Evolutionary conservation across 2,888 invertebrate genomes (phyloP).

Genomic region (Cataglyphis livida): DNA sequence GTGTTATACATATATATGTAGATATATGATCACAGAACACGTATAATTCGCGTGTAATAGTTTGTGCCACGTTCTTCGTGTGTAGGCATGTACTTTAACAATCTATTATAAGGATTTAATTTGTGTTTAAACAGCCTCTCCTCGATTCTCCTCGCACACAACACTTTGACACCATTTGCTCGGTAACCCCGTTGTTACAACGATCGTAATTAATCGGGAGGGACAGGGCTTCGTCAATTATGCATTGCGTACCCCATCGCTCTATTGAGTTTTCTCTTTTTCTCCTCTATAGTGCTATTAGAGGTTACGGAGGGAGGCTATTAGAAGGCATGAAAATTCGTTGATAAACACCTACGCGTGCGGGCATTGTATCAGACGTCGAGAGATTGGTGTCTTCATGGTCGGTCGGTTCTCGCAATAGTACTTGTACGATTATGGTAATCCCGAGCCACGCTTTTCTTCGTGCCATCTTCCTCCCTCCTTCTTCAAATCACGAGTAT

Average conservation of each 20-base stretch:
- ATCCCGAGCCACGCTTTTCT: neutral
- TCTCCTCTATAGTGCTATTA: constrained; percentile 11
- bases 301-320: constrained; percentile 54
- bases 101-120: constrained; percentile 80
- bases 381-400: constrained; percentile 42
- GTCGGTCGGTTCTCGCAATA: constrained; percentile 8
- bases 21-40: constrained; percentile 82
- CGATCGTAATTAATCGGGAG: constrained; percentile 58
- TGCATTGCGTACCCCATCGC: constrained; percentile 11
- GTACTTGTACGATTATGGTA: constrained; percentile 9
- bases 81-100: constrained; percentile 62
- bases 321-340: constrained; percentile 79
- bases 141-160: constrained; percentile 72
- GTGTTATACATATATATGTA: constrained; percentile 67
- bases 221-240: constrained; percentile 21
- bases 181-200: constrained; percentile 45
- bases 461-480: neutral
- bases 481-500: neutral
- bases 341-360: constrained; percentile 71
- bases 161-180: constrained; percentile 47
- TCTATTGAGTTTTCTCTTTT: constrained; percentile 25
- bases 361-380: constrained; percentile 46
- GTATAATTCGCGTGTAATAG: constrained; percentile 80
- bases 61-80: constrained; percentile 70
- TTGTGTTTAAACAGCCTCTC: constrained; percentile 82